Evolutionary conservation across 2,888 invertebrate species (phyloP).

Genomic region (Eutolmus rufibarbis): DNA sequence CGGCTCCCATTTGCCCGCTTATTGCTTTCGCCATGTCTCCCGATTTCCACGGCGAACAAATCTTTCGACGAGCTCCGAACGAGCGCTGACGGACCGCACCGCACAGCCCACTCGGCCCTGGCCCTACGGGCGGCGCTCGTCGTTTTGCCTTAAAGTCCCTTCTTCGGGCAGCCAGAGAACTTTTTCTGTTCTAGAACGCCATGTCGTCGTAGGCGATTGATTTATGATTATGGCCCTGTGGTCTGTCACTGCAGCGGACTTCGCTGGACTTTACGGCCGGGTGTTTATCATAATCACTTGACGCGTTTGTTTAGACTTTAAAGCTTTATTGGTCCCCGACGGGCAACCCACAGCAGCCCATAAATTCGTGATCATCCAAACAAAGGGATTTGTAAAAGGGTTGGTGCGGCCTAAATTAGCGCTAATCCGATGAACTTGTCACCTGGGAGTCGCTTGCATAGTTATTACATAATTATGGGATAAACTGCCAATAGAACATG

Average conservation of each 20-base stretch:
- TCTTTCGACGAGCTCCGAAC: neutral
- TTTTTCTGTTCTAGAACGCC: neutral
- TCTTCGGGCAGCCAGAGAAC: neutral
- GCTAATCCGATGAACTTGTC: no score
- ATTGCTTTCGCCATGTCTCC: neutral
- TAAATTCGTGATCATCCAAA: neutral
- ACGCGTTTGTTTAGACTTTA: neutral
- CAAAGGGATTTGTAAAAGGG: neutral
- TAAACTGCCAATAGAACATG: no score
- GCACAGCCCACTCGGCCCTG: neutral
- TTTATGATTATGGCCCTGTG: neutral
- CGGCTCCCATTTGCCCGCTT: neutral
- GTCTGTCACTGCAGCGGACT: neutral
- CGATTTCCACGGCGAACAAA: neutral
- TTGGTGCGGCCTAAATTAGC: neutral
- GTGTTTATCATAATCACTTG: neutral
- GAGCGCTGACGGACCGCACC: neutral
- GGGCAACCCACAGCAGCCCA: neutral
- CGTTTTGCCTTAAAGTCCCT: neutral
- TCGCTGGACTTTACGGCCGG: neutral
- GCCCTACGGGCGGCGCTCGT: neutral
- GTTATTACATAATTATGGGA: no score
- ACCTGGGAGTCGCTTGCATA: no score
- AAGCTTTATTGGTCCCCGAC: neutral
- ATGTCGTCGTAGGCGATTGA: neutral